phyloP scores from a whole-genome alignment of 1,140 invertebrate species.

The Drosophila micromelanica region DNA sequence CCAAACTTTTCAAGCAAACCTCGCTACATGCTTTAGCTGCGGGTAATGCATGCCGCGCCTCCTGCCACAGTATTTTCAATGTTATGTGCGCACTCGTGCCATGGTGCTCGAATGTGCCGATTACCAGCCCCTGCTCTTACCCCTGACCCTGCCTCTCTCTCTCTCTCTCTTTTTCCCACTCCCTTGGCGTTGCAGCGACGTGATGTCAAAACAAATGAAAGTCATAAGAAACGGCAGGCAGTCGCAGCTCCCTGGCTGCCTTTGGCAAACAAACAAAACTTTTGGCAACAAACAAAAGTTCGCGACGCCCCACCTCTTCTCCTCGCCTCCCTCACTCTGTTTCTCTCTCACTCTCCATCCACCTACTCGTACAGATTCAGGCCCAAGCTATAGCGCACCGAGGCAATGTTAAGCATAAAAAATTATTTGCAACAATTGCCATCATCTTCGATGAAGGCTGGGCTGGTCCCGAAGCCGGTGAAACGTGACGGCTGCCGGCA shows the following conservation, averaged over 20 bases:
- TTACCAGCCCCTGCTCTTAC: not conserved
- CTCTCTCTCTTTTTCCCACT: not conserved
- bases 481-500: slow-evolving; percentile 74
- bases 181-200: slow-evolving; percentile 54
- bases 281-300: slow-evolving; percentile 65
- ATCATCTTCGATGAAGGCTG: slow-evolving; percentile 51
- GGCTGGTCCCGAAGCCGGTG: slow-evolving; percentile 17
- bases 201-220: slow-evolving; percentile 83
- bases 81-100: slow-evolving; percentile 49
- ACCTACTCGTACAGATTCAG: slow-evolving; percentile 10
- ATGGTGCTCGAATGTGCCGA: slow-evolving; percentile 44
- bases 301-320: slow-evolving; percentile 23
- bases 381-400: slow-evolving; percentile 9
- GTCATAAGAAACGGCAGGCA: slow-evolving; percentile 63
- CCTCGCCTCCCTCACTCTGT: not conserved
- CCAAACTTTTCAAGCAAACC: slow-evolving; percentile 10
- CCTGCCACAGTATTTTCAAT: slow-evolving; percentile 9
- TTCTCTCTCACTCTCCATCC: too few relatives aligned
- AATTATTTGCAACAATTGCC: slow-evolving; percentile 83
- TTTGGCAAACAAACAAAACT: slow-evolving; percentile 76
- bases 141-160: too few relatives aligned
- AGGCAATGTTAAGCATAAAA: slow-evolving; percentile 70
- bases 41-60: slow-evolving; percentile 35
- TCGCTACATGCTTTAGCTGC: slow-evolving; percentile 16
- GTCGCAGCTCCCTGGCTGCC: slow-evolving; percentile 38